Conservation (phyloP, 2,797 vertebrate genomes). For the Odontamblyopus rebecca region DNA sequence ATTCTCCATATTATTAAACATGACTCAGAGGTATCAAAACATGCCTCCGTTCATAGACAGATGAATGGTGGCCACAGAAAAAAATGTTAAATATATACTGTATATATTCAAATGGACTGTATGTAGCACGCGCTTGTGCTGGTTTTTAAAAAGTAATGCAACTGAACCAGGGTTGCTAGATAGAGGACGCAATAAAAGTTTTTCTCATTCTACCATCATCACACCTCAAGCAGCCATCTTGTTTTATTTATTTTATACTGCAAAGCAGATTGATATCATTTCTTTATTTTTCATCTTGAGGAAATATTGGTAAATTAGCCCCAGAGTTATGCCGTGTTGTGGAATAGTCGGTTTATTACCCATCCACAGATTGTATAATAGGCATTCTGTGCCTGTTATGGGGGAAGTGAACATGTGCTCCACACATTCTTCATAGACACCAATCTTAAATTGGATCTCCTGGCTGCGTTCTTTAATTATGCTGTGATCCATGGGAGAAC, state of each 20-base stretch:
- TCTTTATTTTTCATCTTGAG: neutral
- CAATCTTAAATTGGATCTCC: constrained; percentile 81
- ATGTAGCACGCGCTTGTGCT: no score
- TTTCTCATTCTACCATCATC: no score
- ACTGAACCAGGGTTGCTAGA: no score
- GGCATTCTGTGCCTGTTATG: constrained; percentile 28
- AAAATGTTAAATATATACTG: no score
- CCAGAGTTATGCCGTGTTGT: constrained; percentile 4
- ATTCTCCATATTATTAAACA: no score
- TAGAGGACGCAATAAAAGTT: no score
- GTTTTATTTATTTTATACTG: neutral
- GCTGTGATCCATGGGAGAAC: constrained; percentile 53
- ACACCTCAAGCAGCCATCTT: neutral
- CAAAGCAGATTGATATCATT: neutral
- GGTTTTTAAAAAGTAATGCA: no score
- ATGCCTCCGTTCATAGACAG: no score
- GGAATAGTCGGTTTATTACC: constrained; percentile 43
- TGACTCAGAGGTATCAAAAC: no score
- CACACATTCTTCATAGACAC: constrained; percentile 72
- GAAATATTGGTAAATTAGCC: neutral
- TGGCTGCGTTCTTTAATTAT: constrained; percentile 81
- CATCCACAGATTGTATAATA: constrained; percentile 51
- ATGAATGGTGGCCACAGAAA: neutral
- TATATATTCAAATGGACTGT: no score
- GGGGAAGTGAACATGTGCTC: constrained; percentile 1